phyloP scores from a whole-genome alignment of 1,140 invertebrate species.

The Pachypeltis micranthus region DNA sequence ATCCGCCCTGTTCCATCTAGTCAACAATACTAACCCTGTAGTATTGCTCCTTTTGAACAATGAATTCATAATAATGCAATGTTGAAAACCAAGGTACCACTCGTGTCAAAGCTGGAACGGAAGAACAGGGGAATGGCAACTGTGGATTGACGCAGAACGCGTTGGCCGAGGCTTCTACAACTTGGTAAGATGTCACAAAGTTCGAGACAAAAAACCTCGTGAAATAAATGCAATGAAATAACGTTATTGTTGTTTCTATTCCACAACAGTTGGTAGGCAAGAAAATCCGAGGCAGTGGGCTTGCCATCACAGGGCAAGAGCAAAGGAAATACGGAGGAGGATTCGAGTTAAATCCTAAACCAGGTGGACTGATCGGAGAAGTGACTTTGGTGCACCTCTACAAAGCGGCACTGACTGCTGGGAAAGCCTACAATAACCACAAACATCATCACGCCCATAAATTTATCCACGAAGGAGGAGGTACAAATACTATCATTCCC shows the following conservation, averaged over 20 bases:
- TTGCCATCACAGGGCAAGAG: slow-evolving; percentile 57
- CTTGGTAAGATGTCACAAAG: slow-evolving; percentile 51
- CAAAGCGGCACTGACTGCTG: slow-evolving; percentile 60
- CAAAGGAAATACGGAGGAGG: slow-evolving; percentile 46
- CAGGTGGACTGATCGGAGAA: slow-evolving; percentile 55
- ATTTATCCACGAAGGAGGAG: slow-evolving; percentile 48
- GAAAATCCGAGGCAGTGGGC: slow-evolving; percentile 59
- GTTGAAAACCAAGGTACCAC: no score
- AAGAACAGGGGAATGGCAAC: slow-evolving; percentile 72
- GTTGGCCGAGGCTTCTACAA: slow-evolving; percentile 72
- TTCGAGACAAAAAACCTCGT: neutral
- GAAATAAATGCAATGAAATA: no score
- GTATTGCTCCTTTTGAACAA: no score
- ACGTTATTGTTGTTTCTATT: no score
- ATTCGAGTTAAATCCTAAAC: slow-evolving; percentile 38
- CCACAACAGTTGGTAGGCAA: slow-evolving; percentile 69
- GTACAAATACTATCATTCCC: no score
- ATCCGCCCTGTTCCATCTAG: no score
- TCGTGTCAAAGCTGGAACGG: slow-evolving; percentile 76
- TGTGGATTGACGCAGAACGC: slow-evolving; percentile 70
- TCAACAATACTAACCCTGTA: no score
- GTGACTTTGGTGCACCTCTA: slow-evolving; percentile 66
- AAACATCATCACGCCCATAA: slow-evolving; percentile 72
- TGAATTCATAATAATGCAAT: no score
- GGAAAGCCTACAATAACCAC: slow-evolving; percentile 69